These are phyloP conservation scores for Nothura maculosa DNA, from an alignment of 2,797 vertebrate genomes.

Conservation along the genomic window DNA sequence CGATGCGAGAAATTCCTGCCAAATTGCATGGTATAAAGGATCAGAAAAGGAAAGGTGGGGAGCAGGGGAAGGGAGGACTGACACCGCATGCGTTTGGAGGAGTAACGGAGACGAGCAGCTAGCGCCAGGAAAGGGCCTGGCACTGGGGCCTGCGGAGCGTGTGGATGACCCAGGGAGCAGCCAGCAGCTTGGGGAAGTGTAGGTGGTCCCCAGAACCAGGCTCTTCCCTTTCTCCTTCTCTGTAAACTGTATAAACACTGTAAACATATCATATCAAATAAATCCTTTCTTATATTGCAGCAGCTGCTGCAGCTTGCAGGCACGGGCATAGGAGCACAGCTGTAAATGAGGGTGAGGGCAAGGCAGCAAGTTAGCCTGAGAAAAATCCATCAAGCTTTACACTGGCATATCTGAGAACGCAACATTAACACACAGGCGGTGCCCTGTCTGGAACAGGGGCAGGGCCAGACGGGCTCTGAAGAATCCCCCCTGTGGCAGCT, in stretches of 20 bases:
- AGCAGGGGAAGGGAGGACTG: background rate
- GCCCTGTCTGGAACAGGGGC: background rate
- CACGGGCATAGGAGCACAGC: background rate
- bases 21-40: background rate
- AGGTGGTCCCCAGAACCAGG: background rate
- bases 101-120: background rate
- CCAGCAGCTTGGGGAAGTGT: background rate
- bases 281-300: background rate
- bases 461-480: background rate
- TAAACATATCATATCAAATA: background rate
- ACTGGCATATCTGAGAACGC: background rate
- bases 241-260: background rate
- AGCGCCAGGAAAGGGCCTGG: background rate
- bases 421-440: background rate
- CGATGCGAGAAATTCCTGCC: background rate
- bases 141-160: too few relatives aligned
- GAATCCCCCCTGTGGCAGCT: background rate
- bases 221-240: background rate
- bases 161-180: background rate
- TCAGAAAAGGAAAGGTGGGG: background rate
- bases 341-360: background rate
- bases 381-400: background rate
- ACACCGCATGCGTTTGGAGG: background rate
- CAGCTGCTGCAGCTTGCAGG: background rate
- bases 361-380: background rate